These are phyloP conservation scores for Acleris literana DNA, from an alignment of 2,888 invertebrate species.

Conservation along the genomic window DNA sequence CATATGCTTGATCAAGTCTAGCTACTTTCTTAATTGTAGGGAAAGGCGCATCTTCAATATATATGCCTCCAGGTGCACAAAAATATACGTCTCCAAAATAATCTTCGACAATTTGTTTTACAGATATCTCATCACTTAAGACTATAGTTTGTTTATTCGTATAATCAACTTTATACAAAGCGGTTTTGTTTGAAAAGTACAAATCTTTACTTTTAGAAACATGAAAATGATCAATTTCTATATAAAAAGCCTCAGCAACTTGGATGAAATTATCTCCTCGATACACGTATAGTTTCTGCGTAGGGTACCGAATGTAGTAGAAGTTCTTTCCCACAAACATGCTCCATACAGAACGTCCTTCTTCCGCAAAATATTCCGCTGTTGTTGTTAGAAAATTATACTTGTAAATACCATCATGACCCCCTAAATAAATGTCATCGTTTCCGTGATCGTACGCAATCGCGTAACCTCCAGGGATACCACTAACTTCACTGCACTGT, in stretches of 20 bases:
- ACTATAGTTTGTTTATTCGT: constrained; percentile 46
- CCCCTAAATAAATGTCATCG: constrained; percentile 73
- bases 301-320: constrained; percentile 72
- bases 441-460: constrained; percentile 67
- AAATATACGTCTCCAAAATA: constrained; percentile 67
- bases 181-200: constrained; percentile 70
- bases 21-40: constrained; percentile 55
- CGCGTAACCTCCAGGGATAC: constrained; percentile 68
- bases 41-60: constrained; percentile 65
- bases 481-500: constrained; percentile 52
- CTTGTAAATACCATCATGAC: constrained; percentile 74
- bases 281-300: constrained; percentile 63
- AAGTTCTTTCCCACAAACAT: constrained; percentile 65
- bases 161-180: constrained; percentile 66
- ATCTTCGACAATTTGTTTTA: constrained; percentile 68
- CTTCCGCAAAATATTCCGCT: constrained; percentile 68
- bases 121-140: constrained; percentile 56
- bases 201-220: constrained; percentile 60
- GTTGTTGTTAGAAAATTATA: constrained; percentile 64
- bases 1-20: constrained; percentile 58
- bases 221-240: constrained; percentile 67
- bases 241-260: constrained; percentile 60
- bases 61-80: constrained; percentile 61
- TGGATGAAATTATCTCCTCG: constrained; percentile 56
- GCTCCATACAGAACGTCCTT: constrained; percentile 69